These are phyloP conservation scores for Trachythela sp. DNA, from an alignment of 64 coral and sea anemone genomes.

Conservation along the genomic window DNA sequence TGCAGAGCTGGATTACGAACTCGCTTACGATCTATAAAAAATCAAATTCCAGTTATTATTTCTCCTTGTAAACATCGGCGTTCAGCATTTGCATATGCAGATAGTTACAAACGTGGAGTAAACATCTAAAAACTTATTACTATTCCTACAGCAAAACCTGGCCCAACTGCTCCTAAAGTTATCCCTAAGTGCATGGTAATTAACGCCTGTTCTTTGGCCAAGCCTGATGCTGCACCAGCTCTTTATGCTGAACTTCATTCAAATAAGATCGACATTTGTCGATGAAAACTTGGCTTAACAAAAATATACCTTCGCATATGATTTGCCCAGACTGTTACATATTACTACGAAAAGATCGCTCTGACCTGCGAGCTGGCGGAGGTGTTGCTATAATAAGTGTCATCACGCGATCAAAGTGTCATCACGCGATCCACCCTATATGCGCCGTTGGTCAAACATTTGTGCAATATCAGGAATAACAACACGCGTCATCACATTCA, in stretches of 20 bases:
- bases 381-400: conserved; percentile 27
- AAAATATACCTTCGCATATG: conserved; percentile 28
- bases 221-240: conserved; percentile 35
- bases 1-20: too few relatives aligned
- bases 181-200: conserved; percentile 29
- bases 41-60: too few relatives aligned
- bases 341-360: conserved; percentile 40
- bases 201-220: conserved; percentile 51
- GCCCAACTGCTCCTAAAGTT: conserved; percentile 15
- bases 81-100: too few relatives aligned
- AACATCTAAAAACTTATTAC: too few relatives aligned
- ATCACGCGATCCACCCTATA: conserved; percentile 38
- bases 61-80: too few relatives aligned
- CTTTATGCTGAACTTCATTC: conserved; percentile 43
- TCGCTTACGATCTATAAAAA: too few relatives aligned
- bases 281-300: conserved; percentile 57
- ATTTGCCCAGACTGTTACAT: conserved; percentile 58
- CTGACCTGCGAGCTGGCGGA: conserved; percentile 23
- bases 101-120: too few relatives aligned
- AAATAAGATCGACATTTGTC: conserved; percentile 68
- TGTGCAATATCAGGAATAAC: too few relatives aligned
- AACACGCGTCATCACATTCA: conserved; percentile 15
- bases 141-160: too few relatives aligned
- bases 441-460: conserved; percentile 49
- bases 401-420: conserved; percentile 13